Percentiles rank a stretch among this genome's conserved stretches.
phyloP scores from a whole-genome alignment of 2,888 invertebrate species.

The Acanthococcus lagerstroemiae region DNA sequence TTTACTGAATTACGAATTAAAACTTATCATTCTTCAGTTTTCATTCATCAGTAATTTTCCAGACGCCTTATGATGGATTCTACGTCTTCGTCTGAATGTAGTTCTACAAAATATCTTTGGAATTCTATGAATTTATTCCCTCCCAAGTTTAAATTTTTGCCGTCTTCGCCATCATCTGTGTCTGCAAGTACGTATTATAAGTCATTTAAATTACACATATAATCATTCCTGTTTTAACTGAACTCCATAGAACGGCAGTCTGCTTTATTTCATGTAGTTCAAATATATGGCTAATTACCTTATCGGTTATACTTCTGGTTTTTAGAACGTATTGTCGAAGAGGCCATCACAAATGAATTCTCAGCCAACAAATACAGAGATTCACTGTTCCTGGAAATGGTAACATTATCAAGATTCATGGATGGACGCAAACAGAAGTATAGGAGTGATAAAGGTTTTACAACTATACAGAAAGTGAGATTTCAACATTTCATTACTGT shows the following conservation, averaged over 20 bases:
- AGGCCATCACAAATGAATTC: neutral
- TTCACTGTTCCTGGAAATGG: constrained; percentile 4
- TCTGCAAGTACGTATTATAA: neutral
- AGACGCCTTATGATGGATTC: no score
- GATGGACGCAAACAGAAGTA: constrained; percentile 12
- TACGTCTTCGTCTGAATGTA: no score
- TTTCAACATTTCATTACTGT: neutral
- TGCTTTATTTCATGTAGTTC: neutral
- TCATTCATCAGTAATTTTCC: no score
- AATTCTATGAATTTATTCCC: neutral
- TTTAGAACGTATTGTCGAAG: neutral
- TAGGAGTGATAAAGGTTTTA: constrained; percentile 25
- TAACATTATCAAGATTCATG: constrained; percentile 5
- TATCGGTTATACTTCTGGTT: no score
- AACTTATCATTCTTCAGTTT: no score
- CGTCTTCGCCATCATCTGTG: neutral
- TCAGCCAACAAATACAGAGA: neutral
- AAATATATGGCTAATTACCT: no score
- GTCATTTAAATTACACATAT: neutral
- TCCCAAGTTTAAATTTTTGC: neutral
- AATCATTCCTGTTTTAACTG: neutral
- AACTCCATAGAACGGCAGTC: neutral
- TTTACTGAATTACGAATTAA: no score
- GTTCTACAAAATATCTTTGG: no score
- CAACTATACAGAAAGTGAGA: constrained; percentile 14